phyloP scores from a whole-genome alignment of 2,797 vertebrate species.

The Anguilla anguilla region DNA sequence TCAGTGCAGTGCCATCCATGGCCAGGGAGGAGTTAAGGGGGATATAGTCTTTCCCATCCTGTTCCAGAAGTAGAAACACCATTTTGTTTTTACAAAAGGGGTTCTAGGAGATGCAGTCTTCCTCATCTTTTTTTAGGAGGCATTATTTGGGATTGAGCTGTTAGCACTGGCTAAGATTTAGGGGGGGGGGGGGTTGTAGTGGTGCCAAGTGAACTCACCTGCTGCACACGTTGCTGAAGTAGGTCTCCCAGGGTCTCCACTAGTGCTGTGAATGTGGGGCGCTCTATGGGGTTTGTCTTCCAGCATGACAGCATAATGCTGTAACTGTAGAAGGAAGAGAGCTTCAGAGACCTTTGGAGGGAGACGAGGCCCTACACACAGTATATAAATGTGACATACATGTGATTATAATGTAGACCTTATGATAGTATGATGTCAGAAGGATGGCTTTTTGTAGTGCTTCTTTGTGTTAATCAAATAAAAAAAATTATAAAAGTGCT shows the following conservation, averaged over 20 bases:
- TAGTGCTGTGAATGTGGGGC: slow-evolving; percentile 84
- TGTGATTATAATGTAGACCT: too few species aligned
- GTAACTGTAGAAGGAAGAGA: slow-evolving; percentile 74
- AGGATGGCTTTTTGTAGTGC: too few species aligned
- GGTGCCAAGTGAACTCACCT: slow-evolving; percentile 69
- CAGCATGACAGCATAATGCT: slow-evolving; percentile 92
- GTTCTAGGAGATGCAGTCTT: background rate
- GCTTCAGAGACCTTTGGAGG: too few species aligned
- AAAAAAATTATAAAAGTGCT: too few species aligned
- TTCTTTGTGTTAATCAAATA: too few species aligned
- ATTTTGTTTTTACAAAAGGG: background rate
- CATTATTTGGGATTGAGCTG: too few species aligned
- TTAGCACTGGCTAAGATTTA: too few species aligned
- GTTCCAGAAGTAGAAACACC: slow-evolving; percentile 3
- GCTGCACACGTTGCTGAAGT: slow-evolving; percentile 84
- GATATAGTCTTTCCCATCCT: slow-evolving; percentile 94
- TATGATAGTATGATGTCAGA: too few species aligned
- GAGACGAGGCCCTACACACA: too few species aligned
- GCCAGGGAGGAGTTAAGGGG: slow-evolving; percentile 77
- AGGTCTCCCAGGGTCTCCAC: slow-evolving; percentile 87
- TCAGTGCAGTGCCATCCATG: slow-evolving; percentile 54
- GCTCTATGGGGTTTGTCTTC: slow-evolving; percentile 77
- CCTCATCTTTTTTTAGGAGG: background rate
- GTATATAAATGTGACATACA: too few species aligned
- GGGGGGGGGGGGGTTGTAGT: too few species aligned